Evolutionary conservation across 2,888 invertebrate species (phyloP).

Genomic region (Torymus aiolomorphi): DNA sequence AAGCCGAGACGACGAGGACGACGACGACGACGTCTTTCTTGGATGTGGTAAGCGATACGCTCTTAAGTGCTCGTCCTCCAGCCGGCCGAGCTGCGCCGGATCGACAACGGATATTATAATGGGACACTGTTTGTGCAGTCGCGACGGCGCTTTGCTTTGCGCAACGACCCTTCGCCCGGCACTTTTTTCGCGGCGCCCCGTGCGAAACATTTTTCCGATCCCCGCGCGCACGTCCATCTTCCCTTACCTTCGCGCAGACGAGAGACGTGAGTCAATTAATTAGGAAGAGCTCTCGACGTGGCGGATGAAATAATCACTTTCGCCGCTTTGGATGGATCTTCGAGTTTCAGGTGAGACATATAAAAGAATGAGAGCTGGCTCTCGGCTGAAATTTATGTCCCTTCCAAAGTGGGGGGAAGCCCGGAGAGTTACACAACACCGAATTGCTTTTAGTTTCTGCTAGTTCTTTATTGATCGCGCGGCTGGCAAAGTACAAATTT

Average conservation of each 20-base stretch:
- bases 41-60: constrained; percentile 67
- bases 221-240: too few relatives aligned
- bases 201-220: neutral
- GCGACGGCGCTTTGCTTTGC: constrained; percentile 33
- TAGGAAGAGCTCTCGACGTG: constrained; percentile 2
- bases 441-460: neutral
- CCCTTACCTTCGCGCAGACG: too few relatives aligned
- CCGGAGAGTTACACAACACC: neutral
- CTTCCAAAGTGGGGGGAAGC: neutral
- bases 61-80: constrained; percentile 66
- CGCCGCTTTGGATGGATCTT: neutral
- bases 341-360: too few relatives aligned
- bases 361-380: neutral
- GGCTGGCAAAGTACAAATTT: constrained; percentile 2
- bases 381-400: neutral
- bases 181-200: too few relatives aligned
- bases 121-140: constrained; percentile 58
- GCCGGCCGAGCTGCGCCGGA: constrained; percentile 49
- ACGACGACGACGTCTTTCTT: constrained; percentile 61
- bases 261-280: constrained; percentile 27
- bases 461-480: neutral
- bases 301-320: constrained; percentile 2
- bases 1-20: neutral
- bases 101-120: constrained; percentile 66
- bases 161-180: constrained; percentile 18